phyloP scores from a whole-genome alignment of 2,113 vertebrate genomes.

The Hemichromis elongatus region DNA sequence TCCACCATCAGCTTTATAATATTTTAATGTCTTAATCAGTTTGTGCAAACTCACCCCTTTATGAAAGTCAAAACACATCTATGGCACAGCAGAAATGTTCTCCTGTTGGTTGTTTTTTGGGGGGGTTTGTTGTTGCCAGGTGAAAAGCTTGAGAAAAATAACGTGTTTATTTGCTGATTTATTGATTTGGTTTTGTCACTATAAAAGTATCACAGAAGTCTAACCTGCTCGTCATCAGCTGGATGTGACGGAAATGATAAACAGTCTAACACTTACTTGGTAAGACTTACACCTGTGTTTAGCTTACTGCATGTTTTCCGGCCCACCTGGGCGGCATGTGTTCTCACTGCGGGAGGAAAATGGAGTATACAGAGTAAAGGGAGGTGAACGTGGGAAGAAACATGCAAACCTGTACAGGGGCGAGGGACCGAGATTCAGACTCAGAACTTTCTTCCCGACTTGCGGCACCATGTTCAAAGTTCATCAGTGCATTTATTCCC shows the following conservation, averaged over 20 bases:
- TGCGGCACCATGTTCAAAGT: neutral
- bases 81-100: neutral
- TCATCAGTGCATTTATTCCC: neutral
- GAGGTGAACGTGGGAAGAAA: neutral
- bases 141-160: neutral
- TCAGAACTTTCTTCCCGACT: neutral
- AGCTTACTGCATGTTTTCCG: neutral
- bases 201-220: neutral
- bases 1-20: neutral
- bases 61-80: neutral
- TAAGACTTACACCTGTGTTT: conserved; percentile 2
- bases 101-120: neutral
- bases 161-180: neutral
- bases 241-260: neutral
- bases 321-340: conserved; percentile 5
- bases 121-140: neutral
- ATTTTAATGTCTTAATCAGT: neutral
- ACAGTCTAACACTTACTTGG: neutral
- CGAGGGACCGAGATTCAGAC: neutral
- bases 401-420: neutral
- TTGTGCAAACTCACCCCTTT: neutral
- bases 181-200: neutral
- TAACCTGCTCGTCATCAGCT: neutral
- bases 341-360: neutral
- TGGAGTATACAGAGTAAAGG: neutral